A percentile compares a stretch with the other conserved stretches of the same genome.
Conservation (phyloP, 2,113 vertebrate species). For the Solenodon paradoxus region DNA sequence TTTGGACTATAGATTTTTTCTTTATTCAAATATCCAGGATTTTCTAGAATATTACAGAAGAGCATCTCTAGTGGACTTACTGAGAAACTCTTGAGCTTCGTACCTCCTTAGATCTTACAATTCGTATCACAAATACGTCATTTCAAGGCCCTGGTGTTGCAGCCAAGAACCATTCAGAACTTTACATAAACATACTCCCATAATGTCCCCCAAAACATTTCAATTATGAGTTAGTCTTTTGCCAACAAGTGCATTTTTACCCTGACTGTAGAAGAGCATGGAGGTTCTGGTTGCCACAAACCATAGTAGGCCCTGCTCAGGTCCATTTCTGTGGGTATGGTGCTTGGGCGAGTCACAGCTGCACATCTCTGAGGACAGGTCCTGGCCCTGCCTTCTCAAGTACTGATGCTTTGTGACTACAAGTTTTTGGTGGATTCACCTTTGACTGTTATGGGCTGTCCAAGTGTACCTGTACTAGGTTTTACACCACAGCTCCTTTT, state of each 20-base stretch:
- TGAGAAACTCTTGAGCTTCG: not conserved
- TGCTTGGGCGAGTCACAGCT: not conserved
- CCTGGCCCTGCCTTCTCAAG: not conserved
- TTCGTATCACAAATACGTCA: conserved; percentile 53
- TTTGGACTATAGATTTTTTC: not conserved
- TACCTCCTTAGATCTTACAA: not conserved
- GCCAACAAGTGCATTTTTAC: conserved; percentile 78
- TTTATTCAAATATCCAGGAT: not conserved
- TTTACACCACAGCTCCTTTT: not conserved
- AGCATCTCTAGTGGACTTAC: not conserved
- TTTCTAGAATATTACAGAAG: not conserved
- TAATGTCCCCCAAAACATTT: conserved; percentile 76
- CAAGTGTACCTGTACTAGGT: not conserved
- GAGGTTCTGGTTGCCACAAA: not conserved
- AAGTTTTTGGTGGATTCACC: not conserved
- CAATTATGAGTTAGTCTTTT: conserved; percentile 70
- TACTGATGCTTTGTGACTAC: not conserved
- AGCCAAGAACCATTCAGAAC: conserved; percentile 69
- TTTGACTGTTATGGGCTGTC: not conserved
- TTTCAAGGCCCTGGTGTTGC: not conserved
- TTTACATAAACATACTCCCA: conserved; percentile 78
- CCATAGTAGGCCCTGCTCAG: not conserved
- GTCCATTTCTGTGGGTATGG: not conserved
- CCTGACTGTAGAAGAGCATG: not conserved
- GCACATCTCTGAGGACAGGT: not conserved